Percentiles rank a stretch among this genome's conserved stretches.
These are phyloP conservation scores for Aselliscus stoliczkanus DNA, from an alignment of 2,797 vertebrate species.

Conservation along the genomic window DNA sequence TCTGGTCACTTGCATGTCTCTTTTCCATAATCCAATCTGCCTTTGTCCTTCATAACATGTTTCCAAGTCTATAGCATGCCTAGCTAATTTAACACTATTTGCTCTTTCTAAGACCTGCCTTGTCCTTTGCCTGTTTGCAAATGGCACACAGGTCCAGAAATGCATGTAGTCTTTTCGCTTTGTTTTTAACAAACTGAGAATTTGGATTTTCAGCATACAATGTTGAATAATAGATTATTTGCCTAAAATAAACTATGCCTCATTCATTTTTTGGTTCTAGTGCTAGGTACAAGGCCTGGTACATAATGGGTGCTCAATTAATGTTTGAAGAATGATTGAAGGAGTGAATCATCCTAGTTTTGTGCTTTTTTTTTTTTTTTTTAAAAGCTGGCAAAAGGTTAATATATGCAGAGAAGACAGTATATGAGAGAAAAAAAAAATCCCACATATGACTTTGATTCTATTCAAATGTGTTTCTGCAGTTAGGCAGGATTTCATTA, in stretches of 20 bases:
- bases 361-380: slow-evolving; percentile 34
- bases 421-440: slow-evolving; percentile 46
- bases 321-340: slow-evolving; percentile 59
- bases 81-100: background rate
- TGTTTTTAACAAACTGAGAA: slow-evolving; percentile 21
- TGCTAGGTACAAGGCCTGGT: background rate
- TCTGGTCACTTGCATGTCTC: background rate
- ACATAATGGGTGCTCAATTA: slow-evolving; percentile 14
- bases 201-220: slow-evolving; percentile 25
- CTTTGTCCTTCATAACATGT: background rate
- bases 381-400: slow-evolving; percentile 61
- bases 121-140: background rate
- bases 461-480: slow-evolving; percentile 69
- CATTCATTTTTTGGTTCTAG: slow-evolving; percentile 7
- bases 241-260: slow-evolving; percentile 45
- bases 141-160: background rate
- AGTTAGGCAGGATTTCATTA: slow-evolving; percentile 68
- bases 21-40: background rate
- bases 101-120: background rate
- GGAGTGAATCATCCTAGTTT: slow-evolving; percentile 55
- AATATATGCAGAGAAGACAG: slow-evolving; percentile 67
- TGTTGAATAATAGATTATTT: slow-evolving; percentile 48
- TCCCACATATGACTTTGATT: slow-evolving; percentile 69
- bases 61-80: background rate
- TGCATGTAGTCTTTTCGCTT: slow-evolving; percentile 4